phyloP scores from a whole-genome alignment of 2,888 invertebrate genomes.

The Mesopsocus fuscifrons region DNA sequence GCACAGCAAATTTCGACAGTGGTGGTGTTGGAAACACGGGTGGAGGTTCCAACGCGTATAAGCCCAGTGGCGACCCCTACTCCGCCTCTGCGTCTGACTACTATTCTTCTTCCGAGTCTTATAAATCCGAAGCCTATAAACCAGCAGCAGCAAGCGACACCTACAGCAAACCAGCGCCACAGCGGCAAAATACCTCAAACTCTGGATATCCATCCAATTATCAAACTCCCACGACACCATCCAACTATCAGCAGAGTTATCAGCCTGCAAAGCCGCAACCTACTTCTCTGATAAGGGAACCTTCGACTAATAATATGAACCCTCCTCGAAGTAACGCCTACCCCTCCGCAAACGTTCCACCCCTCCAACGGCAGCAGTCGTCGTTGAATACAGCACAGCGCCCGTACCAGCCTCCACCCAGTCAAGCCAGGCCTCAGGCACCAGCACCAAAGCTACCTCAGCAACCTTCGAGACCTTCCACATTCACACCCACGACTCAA shows the following conservation, averaged over 20 bases:
- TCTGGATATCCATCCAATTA: background rate
- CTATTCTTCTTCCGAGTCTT: background rate
- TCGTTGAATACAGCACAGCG: background rate
- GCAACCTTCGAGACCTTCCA: too few relatives aligned
- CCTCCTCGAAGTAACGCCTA: background rate
- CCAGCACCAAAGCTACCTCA: background rate
- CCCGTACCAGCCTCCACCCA: background rate
- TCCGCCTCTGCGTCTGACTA: background rate
- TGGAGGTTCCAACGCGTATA: background rate
- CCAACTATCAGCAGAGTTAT: slow-evolving; percentile 4
- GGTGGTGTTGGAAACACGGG: background rate
- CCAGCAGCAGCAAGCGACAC: background rate
- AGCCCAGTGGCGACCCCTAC: slow-evolving; percentile 3
- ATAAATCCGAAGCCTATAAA: slow-evolving; percentile 7
- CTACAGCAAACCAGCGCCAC: background rate
- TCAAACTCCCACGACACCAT: background rate
- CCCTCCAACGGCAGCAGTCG: background rate
- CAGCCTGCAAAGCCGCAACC: background rate
- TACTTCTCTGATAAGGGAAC: background rate
- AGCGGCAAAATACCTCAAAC: background rate
- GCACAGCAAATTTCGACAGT: background rate
- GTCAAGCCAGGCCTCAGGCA: background rate
- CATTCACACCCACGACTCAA: slow-evolving; percentile 1
- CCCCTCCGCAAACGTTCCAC: background rate
- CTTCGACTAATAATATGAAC: background rate